A percentile compares a stretch with the other conserved stretches of the same genome.
Evolutionary conservation across 1,140 invertebrate genomes (phyloP).

Genomic region (Phthorimaea operculella): DNA sequence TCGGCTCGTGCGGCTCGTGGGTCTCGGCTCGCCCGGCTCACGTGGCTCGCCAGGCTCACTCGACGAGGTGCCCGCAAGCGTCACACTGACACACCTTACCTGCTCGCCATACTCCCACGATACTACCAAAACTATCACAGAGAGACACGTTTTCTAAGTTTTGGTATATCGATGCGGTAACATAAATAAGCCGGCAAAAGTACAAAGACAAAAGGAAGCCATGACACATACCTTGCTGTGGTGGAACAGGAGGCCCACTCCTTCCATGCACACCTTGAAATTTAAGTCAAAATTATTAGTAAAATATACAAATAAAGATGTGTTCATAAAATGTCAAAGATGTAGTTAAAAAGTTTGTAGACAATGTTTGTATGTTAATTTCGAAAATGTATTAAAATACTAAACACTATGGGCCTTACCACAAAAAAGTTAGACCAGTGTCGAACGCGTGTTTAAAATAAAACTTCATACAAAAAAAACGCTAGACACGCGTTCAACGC

Average conservation of each 20-base stretch:
- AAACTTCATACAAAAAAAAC: no score
- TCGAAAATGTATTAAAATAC: no score
- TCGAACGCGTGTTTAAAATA: no score
- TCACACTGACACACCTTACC: constrained; percentile 57
- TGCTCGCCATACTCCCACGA: constrained; percentile 29
- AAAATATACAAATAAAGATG: neutral
- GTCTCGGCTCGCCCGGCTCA: constrained; percentile 22
- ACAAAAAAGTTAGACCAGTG: no score
- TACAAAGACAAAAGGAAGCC: constrained; percentile 19
- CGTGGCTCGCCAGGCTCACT: constrained; percentile 32
- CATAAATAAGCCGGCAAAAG: constrained; percentile 51
- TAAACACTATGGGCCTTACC: no score
- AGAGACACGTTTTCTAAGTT: constrained; percentile 12
- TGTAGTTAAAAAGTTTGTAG: no score
- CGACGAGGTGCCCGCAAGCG: constrained; percentile 47
- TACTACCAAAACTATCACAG: constrained; percentile 36
- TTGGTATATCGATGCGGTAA: constrained; percentile 41
- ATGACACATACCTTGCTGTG: constrained; percentile 92
- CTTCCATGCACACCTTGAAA: constrained; percentile 93
- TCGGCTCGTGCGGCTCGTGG: constrained; percentile 20
- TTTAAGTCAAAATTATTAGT: constrained; percentile 2
- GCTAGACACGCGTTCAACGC: no score
- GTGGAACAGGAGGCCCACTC: constrained; percentile 96
- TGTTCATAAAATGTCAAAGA: no score
- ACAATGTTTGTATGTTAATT: no score